A percentile compares a stretch with the other conserved stretches of the same genome.
These are phyloP conservation scores for Oxyruncus cristatus DNA, from an alignment of 2,113 vertebrate genomes.

Conservation along the genomic window DNA sequence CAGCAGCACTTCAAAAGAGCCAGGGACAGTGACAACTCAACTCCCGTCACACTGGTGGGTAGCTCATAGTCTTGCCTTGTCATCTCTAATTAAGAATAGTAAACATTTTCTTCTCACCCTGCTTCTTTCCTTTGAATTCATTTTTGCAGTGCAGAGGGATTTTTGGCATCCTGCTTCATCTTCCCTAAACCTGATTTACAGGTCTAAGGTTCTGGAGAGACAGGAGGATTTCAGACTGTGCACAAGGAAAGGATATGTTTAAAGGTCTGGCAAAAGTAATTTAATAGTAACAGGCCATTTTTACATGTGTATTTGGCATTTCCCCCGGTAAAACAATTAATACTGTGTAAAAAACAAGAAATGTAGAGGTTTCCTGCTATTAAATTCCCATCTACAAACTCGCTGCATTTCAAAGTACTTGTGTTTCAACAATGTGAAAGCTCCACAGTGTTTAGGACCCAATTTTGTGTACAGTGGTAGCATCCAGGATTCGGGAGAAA, in stretches of 20 bases:
- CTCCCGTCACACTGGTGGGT: background rate
- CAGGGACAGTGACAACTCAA: background rate
- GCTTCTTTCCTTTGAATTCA: background rate
- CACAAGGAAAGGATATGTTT: background rate
- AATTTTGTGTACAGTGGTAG: background rate
- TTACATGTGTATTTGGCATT: background rate
- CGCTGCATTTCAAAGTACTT: background rate
- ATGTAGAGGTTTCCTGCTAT: background rate
- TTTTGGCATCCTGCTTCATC: background rate
- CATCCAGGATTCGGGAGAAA: background rate
- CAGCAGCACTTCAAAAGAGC: background rate
- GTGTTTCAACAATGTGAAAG: background rate
- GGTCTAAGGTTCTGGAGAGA: background rate
- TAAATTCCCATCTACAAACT: background rate
- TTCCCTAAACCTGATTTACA: background rate
- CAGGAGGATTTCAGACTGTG: background rate
- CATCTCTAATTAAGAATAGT: background rate
- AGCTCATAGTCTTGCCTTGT: background rate
- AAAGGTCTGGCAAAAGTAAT: background rate
- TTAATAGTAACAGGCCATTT: background rate
- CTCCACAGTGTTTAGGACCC: background rate
- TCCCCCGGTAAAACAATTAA: background rate
- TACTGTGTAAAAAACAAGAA: background rate
- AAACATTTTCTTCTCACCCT: background rate
- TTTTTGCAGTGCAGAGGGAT: background rate